A percentile compares a stretch with the other conserved stretches of the same genome.
Conservation (phyloP, 2,797 vertebrate species). For the Babyrousa celebensis region DNA sequence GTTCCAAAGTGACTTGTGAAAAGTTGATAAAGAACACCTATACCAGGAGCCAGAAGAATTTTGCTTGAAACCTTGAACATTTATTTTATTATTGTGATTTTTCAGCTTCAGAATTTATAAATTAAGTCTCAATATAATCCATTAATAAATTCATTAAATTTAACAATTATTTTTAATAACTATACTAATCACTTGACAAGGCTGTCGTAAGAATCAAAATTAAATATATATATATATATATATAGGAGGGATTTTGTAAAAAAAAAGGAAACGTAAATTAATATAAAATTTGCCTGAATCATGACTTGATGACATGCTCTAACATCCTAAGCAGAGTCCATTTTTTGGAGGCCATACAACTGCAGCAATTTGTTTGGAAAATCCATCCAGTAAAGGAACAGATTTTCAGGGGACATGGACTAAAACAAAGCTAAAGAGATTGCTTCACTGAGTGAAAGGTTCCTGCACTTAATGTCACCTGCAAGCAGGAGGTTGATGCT, state of each 20-base stretch:
- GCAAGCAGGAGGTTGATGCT: not conserved
- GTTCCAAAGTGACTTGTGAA: not conserved
- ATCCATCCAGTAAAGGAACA: not conserved
- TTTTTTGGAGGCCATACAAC: not conserved
- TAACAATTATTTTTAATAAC: not conserved
- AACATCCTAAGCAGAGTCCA: not conserved
- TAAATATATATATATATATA: too few relatives aligned
- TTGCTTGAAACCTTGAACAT: not conserved
- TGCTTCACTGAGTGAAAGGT: not conserved
- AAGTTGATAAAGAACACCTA: not conserved
- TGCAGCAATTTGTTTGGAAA: not conserved
- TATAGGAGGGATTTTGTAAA: not conserved
- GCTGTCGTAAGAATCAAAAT: not conserved
- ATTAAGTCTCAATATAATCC: conserved; percentile 8
- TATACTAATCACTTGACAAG: not conserved
- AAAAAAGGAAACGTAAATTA: not conserved
- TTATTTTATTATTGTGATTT: conserved; percentile 17
- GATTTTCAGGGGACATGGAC: not conserved
- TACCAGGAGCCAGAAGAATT: not conserved
- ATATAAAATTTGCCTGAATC: not conserved
- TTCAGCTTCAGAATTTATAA: conserved; percentile 38
- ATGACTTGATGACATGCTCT: not conserved
- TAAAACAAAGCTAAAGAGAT: not conserved
- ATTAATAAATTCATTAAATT: not conserved
- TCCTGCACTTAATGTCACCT: not conserved